These are phyloP conservation scores for Paramormyrops hopkinsi DNA, from an alignment of 2,797 vertebrate genomes.

Conservation along the genomic window DNA sequence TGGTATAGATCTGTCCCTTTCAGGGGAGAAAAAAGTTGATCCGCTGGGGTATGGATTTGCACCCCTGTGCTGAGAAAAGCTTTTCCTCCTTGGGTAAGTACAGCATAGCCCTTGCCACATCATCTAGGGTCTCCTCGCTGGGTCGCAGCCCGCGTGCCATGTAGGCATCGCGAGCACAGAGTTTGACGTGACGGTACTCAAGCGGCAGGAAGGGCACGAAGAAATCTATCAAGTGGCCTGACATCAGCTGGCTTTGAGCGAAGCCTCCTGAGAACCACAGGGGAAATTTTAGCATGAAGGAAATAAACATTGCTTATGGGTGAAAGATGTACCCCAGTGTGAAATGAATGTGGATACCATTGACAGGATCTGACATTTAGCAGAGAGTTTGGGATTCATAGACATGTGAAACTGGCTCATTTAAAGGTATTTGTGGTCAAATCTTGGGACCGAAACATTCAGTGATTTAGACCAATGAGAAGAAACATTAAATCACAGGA, in stretches of 20 bases:
- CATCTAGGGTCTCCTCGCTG: slow-evolving; percentile 67
- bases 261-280: slow-evolving; percentile 56
- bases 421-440: slow-evolving; percentile 1
- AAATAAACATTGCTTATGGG: background rate
- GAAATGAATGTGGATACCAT: background rate
- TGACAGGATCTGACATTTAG: background rate
- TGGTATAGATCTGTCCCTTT: slow-evolving; percentile 14
- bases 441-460: background rate
- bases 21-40: slow-evolving; percentile 87
- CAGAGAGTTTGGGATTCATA: background rate
- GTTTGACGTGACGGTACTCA: slow-evolving; percentile 80
- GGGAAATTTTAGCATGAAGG: background rate
- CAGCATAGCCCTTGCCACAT: slow-evolving; percentile 79
- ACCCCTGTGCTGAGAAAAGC: slow-evolving; percentile 90
- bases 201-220: slow-evolving; percentile 89
- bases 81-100: slow-evolving; percentile 85
- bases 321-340: background rate
- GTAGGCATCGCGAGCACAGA: slow-evolving; percentile 79
- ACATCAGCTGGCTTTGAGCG: slow-evolving; percentile 72
- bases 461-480: background rate
- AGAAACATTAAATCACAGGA: background rate
- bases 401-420: background rate
- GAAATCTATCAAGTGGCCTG: slow-evolving; percentile 78
- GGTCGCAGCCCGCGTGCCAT: slow-evolving; percentile 66
- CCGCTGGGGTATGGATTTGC: slow-evolving; percentile 88